Conservation (phyloP, 1,140 invertebrate species). For the Trichogramma pretiosum region DNA sequence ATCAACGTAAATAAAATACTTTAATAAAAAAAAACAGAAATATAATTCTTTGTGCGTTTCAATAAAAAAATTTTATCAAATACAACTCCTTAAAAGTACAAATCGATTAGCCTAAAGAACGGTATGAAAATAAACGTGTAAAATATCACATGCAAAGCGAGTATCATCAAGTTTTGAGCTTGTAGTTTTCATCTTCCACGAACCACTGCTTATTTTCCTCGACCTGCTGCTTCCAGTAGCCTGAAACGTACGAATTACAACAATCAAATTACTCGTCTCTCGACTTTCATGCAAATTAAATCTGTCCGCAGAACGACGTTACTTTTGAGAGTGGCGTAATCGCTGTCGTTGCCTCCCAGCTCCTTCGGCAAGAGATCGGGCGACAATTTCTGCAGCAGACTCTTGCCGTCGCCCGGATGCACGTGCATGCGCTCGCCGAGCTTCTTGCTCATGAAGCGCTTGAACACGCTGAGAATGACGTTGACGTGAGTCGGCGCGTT, state of each 20-base stretch:
- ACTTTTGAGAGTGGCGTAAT: slow-evolving; percentile 33
- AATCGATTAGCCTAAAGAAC: no score
- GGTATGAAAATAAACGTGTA: background rate
- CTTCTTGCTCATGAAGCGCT: slow-evolving; percentile 63
- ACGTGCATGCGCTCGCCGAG: slow-evolving; percentile 50
- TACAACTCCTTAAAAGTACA: no score
- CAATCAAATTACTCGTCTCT: no score
- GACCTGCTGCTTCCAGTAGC: slow-evolving; percentile 48
- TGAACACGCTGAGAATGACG: slow-evolving; percentile 58
- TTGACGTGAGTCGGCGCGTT: slow-evolving; percentile 62
- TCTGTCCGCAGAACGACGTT: background rate
- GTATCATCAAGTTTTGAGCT: slow-evolving; percentile 21
- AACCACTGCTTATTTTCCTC: slow-evolving; percentile 50
- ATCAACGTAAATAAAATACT: no score
- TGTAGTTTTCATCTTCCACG: slow-evolving; percentile 49
- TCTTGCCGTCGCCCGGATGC: slow-evolving; percentile 37
- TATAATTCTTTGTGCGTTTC: no score
- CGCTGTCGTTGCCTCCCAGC: slow-evolving; percentile 50
- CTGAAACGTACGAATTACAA: no score
- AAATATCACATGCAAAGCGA: background rate
- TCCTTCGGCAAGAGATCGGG: slow-evolving; percentile 49
- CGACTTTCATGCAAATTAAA: no score
- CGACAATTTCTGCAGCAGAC: slow-evolving; percentile 41
- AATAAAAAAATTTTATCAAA: no score
- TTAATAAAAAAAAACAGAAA: no score